Base-by-base conservation (phyloP, 2,888 invertebrate species). In the Xiphydria camelus region DNA sequence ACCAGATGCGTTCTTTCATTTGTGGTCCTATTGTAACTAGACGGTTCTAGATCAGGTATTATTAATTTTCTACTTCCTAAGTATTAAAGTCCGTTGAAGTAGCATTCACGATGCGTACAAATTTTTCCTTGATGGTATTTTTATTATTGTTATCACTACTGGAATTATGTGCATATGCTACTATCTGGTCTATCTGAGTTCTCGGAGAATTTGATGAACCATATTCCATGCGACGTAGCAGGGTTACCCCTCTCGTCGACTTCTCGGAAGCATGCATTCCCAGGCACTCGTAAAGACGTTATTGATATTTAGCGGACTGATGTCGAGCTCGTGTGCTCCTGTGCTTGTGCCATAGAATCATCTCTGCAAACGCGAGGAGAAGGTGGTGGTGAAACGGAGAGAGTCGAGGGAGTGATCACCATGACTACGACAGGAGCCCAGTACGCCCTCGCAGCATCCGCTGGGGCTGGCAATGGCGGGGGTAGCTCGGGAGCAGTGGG, bases 361-460 rank as follows among this genome's bases (percentile, higher is more conserved):
- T 66, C 69, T 49, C 59, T 62, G 44, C 67, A 63, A 51, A 66
- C 62, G 59, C 64, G 57, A 61, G 62, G 57, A 59, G 55, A 45
- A 46, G 55, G 57, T 45, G 63, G 65, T 57, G 61, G 58, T 58
- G 64, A 69, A 55, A 58, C 66, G 51, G 64, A 70, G 53, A 66
- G 62, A 61, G 64, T 63, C 57, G 66, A 70, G 70, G 73, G 66
- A 66, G 68, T 61, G 53, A 74, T 74, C 68, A 65, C 75, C 74
- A 75, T 75, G 75, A 71, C 75, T 74, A 75, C 75, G 53, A 75
- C 74, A 41, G 75, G 75, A 70, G 72, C 72, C 61, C 75, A 74
- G 64, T 75, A 74, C 55, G 63, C 75, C 65, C 73, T 75, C 42
- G 66, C 75, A 71, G 70, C 73, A 66, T 73, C 72, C 57, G 63